A percentile compares a stretch with the other conserved stretches of the same genome.
These are phyloP conservation scores for Gallinago jamesoni DNA, from an alignment of 2,113 vertebrate species.

Conservation along the genomic window DNA sequence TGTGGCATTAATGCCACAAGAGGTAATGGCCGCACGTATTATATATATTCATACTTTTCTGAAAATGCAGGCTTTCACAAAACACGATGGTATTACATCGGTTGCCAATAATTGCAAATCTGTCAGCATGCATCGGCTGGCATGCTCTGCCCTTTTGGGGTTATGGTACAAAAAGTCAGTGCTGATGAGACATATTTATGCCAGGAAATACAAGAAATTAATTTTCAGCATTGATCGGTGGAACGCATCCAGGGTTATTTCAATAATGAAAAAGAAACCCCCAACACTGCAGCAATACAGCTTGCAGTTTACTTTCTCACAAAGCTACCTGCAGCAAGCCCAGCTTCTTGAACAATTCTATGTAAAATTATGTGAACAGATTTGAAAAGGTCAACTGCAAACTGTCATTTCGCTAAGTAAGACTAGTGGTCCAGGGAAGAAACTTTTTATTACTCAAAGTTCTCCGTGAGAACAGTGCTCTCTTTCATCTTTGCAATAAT, in stretches of 20 bases:
- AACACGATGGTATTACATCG: background rate
- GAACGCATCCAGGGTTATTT: conserved; percentile 46
- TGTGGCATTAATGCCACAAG: background rate
- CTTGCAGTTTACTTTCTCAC: background rate
- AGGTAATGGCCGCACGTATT: background rate
- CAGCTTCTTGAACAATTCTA: background rate
- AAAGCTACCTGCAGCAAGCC: background rate
- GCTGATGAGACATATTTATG: conserved; percentile 44
- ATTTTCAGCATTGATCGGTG: conserved; percentile 67
- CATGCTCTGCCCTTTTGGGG: background rate
- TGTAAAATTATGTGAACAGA: background rate
- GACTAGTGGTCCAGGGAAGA: background rate
- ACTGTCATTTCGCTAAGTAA: background rate
- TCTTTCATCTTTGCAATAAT: background rate
- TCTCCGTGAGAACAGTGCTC: background rate
- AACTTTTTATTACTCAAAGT: background rate
- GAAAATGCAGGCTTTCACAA: background rate
- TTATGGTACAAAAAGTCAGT: conserved; percentile 23
- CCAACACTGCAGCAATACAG: background rate
- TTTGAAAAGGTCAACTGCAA: background rate
- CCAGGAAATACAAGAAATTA: conserved; percentile 64
- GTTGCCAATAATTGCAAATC: conserved; percentile 7
- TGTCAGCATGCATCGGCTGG: background rate
- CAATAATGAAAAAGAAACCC: background rate
- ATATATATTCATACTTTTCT: background rate